phyloP scores from a whole-genome alignment of 2,888 invertebrate species.

The Noctua janthe region DNA sequence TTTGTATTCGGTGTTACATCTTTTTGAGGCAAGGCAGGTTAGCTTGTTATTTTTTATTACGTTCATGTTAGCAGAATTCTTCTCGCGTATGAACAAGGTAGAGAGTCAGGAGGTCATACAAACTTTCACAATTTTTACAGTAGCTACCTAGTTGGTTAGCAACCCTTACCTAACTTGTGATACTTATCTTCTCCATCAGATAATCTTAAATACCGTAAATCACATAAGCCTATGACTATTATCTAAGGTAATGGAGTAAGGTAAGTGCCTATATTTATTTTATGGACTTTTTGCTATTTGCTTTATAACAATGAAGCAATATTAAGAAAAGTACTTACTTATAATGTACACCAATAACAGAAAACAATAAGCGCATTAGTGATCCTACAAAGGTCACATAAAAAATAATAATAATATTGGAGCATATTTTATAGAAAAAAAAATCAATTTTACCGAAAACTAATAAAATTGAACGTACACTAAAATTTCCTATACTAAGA shows the following conservation, averaged over 20 bases:
- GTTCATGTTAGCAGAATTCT: constrained; percentile 9
- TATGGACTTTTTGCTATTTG: constrained; percentile 32
- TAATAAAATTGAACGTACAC: not conserved
- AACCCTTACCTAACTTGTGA: not conserved
- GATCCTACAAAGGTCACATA: not conserved
- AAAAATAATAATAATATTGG: not conserved
- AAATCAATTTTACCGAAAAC: not conserved
- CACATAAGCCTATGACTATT: not conserved
- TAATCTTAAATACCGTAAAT: constrained; percentile 21
- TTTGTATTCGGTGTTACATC: not conserved
- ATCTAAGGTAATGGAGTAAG: constrained; percentile 9
- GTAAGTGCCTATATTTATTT: constrained; percentile 22
- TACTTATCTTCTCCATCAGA: constrained; percentile 16
- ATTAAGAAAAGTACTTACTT: constrained; percentile 1
- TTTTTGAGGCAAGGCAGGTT: not conserved
- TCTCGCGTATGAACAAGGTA: constrained; percentile 6
- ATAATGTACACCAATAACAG: constrained; percentile 23
- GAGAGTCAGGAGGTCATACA: constrained; percentile 24
- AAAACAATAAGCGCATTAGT: not conserved
- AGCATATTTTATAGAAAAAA: not conserved
- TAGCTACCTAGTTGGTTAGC: not conserved
- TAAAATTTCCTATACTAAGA: not conserved
- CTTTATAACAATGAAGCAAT: constrained; percentile 47
- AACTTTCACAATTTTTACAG: constrained; percentile 26
- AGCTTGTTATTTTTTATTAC: constrained; percentile 46